Evolutionary conservation across 2,113 vertebrate genomes (phyloP).

Genomic region (Dryoscopus gambensis): DNA sequence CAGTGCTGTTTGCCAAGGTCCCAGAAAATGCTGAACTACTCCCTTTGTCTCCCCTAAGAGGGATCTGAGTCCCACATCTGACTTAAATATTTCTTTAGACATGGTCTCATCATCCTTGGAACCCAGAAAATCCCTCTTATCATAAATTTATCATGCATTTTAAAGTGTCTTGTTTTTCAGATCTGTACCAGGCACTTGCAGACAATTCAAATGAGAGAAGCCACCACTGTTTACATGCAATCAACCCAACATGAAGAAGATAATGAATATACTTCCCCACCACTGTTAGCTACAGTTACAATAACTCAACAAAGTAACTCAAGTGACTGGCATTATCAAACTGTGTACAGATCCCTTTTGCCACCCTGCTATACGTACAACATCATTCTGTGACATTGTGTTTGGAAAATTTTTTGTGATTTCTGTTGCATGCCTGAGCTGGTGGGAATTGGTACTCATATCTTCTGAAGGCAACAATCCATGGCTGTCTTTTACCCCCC

Average conservation of each 20-base stretch:
- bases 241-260: background rate
- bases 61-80: background rate
- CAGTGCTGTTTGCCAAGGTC: background rate
- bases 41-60: background rate
- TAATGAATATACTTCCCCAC: fast-evolving
- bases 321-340: background rate
- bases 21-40: background rate
- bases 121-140: background rate
- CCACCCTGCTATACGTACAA: background rate
- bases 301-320: background rate
- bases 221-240: background rate
- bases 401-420: background rate
- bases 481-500: background rate
- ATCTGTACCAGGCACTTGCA: background rate
- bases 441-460: background rate
- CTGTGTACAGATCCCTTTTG: background rate
- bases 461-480: background rate
- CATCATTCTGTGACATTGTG: fast-evolving
- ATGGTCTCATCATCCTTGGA: background rate
- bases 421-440: background rate
- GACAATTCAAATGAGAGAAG: background rate
- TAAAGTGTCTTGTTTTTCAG: background rate
- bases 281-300: background rate
- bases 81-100: background rate
- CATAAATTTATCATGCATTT: background rate